A percentile compares a stretch with the other conserved stretches of the same genome.
These are phyloP conservation scores for Blennius ocellaris DNA, from an alignment of 2,113 vertebrate genomes.

Conservation along the genomic window DNA sequence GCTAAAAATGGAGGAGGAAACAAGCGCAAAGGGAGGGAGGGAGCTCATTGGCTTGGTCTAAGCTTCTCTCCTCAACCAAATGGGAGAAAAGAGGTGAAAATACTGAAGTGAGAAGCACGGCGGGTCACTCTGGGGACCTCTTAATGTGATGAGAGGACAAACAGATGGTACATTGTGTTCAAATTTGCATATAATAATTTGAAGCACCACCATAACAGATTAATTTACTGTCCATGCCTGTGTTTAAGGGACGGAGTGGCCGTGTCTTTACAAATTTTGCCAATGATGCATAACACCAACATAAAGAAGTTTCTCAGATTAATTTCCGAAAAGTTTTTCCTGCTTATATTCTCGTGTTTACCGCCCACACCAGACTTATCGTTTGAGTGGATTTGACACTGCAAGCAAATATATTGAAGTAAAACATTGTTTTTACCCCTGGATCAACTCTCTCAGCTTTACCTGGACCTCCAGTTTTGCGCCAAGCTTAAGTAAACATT, in stretches of 20 bases:
- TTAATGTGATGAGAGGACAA: constrained; percentile 58
- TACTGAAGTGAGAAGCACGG: constrained; percentile 23
- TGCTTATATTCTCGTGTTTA: constrained; percentile 18
- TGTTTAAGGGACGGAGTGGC: constrained; percentile 32
- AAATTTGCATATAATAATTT: constrained; percentile 65
- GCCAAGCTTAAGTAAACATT: background rate
- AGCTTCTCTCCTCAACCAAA: constrained; percentile 46
- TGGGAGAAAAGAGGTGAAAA: constrained; percentile 34
- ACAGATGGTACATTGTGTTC: constrained; percentile 73
- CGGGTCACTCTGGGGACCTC: constrained; percentile 49
- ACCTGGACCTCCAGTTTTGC: background rate
- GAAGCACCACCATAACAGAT: constrained; percentile 46
- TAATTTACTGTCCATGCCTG: constrained; percentile 37
- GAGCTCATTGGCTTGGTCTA: constrained; percentile 52
- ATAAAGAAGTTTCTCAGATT: constrained; percentile 27
- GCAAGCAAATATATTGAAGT: constrained; percentile 12
- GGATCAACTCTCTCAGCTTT: background rate
- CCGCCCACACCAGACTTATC: constrained; percentile 12
- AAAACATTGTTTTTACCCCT: background rate
- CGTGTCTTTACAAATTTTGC: constrained; percentile 28
- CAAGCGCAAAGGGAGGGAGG: constrained; percentile 26
- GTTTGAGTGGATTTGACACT: constrained; percentile 17
- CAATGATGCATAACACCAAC: constrained; percentile 13
- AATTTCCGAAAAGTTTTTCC: background rate
- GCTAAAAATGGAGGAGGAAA: constrained; percentile 39